Evolutionary conservation across 2,113 vertebrate genomes (phyloP).

Genomic region (Engystomops pustulosus): DNA sequence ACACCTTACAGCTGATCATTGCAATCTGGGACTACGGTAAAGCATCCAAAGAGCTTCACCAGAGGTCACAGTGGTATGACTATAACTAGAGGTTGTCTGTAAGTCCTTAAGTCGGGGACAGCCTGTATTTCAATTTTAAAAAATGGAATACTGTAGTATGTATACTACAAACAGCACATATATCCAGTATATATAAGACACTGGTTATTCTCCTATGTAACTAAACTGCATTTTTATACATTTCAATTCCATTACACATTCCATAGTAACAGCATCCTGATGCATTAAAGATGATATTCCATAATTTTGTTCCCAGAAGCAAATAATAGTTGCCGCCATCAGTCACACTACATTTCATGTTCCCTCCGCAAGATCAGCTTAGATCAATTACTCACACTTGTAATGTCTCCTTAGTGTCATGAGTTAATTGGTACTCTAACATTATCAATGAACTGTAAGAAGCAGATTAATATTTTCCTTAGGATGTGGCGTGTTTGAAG

Average conservation of each 20-base stretch:
- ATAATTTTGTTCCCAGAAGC: neutral
- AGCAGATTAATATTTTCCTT: slow-evolving; percentile 24
- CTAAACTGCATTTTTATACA: neutral
- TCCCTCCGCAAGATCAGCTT: slow-evolving; percentile 34
- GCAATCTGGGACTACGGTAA: no score
- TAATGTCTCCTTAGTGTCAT: slow-evolving; percentile 28
- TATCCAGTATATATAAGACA: neutral
- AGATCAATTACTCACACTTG: slow-evolving; percentile 38
- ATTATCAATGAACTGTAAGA: slow-evolving; percentile 34
- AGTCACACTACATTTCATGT: slow-evolving; percentile 45
- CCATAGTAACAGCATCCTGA: neutral
- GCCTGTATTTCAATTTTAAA: no score
- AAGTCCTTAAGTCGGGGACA: no score
- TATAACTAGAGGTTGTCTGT: no score
- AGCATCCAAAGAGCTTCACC: no score
- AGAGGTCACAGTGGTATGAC: no score
- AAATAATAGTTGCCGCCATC: slow-evolving; percentile 11
- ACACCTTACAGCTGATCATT: no score
- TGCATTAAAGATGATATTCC: neutral
- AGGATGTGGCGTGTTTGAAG: neutral
- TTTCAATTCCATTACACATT: neutral
- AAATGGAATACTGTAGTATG: no score
- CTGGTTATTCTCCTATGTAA: neutral
- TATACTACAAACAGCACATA: no score
- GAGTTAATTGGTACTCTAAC: slow-evolving; percentile 47